phyloP scores from a whole-genome alignment of 2,888 invertebrate species.

The Caradrina kadenii region DNA sequence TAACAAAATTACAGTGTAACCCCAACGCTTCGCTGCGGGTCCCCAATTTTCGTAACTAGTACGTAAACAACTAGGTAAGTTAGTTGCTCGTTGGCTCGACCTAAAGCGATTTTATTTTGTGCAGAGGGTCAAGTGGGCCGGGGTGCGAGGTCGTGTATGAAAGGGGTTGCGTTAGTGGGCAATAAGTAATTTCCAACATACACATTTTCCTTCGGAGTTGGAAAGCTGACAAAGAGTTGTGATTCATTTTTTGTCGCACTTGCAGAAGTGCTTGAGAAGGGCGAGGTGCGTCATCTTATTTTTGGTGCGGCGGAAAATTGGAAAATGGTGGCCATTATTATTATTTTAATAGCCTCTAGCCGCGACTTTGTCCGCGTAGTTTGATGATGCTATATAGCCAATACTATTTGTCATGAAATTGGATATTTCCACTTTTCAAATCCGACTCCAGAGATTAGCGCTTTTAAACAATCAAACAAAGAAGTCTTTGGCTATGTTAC shows the following conservation, averaged over 20 bases:
- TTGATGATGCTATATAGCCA: too few species aligned
- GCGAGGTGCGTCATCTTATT: slow-evolving; percentile 1
- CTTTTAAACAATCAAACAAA: too few species aligned
- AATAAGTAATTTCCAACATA: slow-evolving; percentile 73
- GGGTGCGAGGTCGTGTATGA: slow-evolving; percentile 68
- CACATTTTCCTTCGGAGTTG: slow-evolving; percentile 64
- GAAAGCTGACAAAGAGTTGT: slow-evolving; percentile 62
- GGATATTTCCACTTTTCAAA: too few species aligned
- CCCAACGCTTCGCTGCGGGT: slow-evolving; percentile 2
- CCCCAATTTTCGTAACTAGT: slow-evolving; percentile 55
- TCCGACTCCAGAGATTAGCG: too few species aligned
- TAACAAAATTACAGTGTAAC: slow-evolving; percentile 22
- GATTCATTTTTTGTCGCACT: slow-evolving; percentile 69
- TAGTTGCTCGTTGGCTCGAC: slow-evolving; percentile 58
- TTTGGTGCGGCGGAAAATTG: not conserved
- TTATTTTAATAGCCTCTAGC: too few species aligned
- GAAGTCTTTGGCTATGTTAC: too few species aligned
- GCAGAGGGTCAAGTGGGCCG: slow-evolving; percentile 71
- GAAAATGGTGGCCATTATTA: not conserved
- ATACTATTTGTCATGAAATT: too few species aligned
- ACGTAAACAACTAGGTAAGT: slow-evolving; percentile 56
- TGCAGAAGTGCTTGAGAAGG: slow-evolving; percentile 24
- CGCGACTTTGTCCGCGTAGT: too few species aligned
- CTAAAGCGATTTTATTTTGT: slow-evolving; percentile 70
- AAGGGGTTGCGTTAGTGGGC: slow-evolving; percentile 70